Conservation (phyloP, 2,888 invertebrate genomes). For the Agrilus biguttatus region DNA sequence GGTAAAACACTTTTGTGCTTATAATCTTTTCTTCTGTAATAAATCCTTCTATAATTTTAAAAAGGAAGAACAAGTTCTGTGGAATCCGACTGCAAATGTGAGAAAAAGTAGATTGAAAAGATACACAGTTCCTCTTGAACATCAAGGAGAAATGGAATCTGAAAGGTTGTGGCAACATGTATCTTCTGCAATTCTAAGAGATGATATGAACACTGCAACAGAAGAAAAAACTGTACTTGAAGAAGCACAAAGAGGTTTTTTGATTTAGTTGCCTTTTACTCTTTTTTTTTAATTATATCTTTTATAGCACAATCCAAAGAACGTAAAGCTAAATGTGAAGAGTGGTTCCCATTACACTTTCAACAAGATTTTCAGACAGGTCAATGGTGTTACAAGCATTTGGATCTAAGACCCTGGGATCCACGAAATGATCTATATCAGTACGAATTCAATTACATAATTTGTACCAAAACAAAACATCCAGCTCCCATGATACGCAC, state of each 20-base stretch:
- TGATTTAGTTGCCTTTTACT: not conserved
- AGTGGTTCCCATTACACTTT: conserved; percentile 66
- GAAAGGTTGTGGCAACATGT: conserved; percentile 79
- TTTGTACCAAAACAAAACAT: conserved; percentile 63
- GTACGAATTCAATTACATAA: conserved; percentile 68
- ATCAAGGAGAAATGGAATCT: conserved; percentile 71
- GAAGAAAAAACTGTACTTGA: conserved; percentile 83
- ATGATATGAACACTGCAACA: conserved; percentile 80
- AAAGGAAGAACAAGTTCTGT: conserved; percentile 51
- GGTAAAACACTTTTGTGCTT: conserved; percentile 29
- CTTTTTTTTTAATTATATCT: not conserved
- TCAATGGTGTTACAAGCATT: conserved; percentile 60
- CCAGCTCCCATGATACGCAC: conserved; percentile 60
- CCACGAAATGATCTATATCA: conserved; percentile 72
- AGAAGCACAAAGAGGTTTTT: conserved; percentile 58
- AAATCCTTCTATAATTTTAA: conserved; percentile 9
- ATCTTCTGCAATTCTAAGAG: conserved; percentile 65
- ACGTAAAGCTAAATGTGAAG: conserved; percentile 44
- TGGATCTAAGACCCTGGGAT: conserved; percentile 81
- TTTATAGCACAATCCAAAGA: conserved; percentile 45
- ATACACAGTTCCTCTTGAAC: conserved; percentile 61
- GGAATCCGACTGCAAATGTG: conserved; percentile 57
- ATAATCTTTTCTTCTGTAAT: conserved; percentile 1
- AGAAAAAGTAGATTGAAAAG: conserved; percentile 60
- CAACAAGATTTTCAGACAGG: conserved; percentile 40